Percentiles rank a stretch among this genome's conserved stretches.
Evolutionary conservation across 2,888 invertebrate genomes (phyloP).

Genomic region (Eilema sororculum): DNA sequence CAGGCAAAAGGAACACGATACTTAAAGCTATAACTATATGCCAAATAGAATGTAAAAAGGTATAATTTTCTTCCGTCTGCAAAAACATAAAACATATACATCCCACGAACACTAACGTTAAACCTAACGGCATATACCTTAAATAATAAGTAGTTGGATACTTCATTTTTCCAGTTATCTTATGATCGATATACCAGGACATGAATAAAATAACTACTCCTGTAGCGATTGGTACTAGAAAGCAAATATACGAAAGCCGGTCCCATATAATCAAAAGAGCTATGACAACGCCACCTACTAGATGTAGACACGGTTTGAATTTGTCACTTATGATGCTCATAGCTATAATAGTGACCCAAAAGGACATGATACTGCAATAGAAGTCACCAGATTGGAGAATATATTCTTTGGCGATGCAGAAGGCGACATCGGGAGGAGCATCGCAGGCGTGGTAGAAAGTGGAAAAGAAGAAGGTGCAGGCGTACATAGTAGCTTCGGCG

Average conservation of each 20-base stretch:
- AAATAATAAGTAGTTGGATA: constrained; percentile 89
- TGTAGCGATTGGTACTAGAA: constrained; percentile 90
- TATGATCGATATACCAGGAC: constrained; percentile 92
- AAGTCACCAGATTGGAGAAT: constrained; percentile 96
- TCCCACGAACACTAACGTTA: constrained; percentile 90
- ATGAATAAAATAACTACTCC: constrained; percentile 89
- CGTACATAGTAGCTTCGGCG: constrained; percentile 93
- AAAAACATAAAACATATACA: constrained; percentile 93
- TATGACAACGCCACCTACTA: constrained; percentile 92
- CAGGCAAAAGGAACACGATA: constrained; percentile 93
- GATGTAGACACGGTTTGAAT: constrained; percentile 89
- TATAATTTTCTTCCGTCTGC: constrained; percentile 95
- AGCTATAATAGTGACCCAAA: constrained; percentile 95
- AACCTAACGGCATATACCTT: constrained; percentile 89
- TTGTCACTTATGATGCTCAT: constrained; percentile 91
- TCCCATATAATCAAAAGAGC: constrained; percentile 94
- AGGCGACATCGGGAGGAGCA: constrained; percentile 92
- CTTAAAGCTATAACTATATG: constrained; percentile 94
- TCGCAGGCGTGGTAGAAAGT: constrained; percentile 97
- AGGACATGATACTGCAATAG: constrained; percentile 94
- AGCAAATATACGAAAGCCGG: constrained; percentile 93
- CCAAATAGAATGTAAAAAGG: constrained; percentile 95
- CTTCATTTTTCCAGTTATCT: constrained; percentile 86
- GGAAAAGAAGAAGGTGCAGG: constrained; percentile 94
- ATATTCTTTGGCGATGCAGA: constrained; percentile 91